Evolutionary conservation across 2,113 vertebrate species (phyloP).

Genomic region (Tiliqua scincoides): DNA sequence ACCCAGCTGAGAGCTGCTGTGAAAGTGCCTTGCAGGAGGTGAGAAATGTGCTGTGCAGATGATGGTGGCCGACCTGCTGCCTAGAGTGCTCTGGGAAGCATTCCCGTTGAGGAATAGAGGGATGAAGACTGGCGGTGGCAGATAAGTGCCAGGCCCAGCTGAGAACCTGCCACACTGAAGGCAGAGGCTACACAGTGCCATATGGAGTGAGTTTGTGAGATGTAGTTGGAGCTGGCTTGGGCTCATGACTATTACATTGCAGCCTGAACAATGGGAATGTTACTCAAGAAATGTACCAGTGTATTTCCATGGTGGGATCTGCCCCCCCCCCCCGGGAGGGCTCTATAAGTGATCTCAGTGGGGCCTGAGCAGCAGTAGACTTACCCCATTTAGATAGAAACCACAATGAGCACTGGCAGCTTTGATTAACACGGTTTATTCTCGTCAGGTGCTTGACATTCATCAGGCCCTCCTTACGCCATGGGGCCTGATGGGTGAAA

Average conservation of each 20-base stretch:
- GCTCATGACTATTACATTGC: background rate
- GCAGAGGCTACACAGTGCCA: background rate
- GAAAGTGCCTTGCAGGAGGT: conserved; percentile 45
- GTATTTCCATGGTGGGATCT: no score
- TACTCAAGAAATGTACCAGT: no score
- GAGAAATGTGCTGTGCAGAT: conserved; percentile 58
- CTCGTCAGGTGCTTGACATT: no score
- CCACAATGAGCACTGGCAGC: no score
- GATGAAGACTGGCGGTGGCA: background rate
- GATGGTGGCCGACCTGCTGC: conserved; percentile 33
- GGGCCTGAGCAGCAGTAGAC: no score
- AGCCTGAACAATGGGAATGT: background rate
- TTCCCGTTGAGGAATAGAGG: background rate
- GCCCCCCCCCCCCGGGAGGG: no score
- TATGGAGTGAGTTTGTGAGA: no score
- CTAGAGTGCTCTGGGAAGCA: background rate
- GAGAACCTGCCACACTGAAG: background rate
- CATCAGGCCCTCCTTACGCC: no score
- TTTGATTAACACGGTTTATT: no score
- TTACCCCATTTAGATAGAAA: no score
- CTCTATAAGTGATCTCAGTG: no score
- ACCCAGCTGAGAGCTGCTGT: conserved; percentile 45
- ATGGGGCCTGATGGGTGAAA: no score
- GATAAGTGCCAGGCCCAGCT: background rate
- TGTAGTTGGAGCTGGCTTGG: background rate